Evolutionary conservation across 2,113 vertebrate genomes (phyloP).

Genomic region (Macrotus californicus): DNA sequence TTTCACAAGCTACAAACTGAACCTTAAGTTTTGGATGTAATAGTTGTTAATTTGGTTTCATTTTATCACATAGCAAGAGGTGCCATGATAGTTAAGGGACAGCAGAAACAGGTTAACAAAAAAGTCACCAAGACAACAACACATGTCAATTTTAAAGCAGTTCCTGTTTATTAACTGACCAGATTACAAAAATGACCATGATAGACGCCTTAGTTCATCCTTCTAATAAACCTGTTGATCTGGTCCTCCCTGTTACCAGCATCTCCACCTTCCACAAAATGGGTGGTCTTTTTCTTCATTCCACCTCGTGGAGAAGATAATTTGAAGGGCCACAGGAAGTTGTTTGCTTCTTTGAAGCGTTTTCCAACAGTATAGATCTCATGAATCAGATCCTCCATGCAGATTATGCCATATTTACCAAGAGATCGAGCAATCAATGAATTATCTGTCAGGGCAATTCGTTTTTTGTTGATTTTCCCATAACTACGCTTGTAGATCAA

Average conservation of each 20-base stretch:
- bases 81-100: neutral
- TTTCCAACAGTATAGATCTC: constrained; percentile 98
- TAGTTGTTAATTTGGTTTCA: neutral
- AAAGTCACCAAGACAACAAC: constrained; percentile 23
- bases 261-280: constrained; percentile 98
- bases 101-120: neutral
- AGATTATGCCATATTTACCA: constrained; percentile 91
- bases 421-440: constrained; percentile 88
- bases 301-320: constrained; percentile 94
- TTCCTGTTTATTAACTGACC: constrained; percentile 75
- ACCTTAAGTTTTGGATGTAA: neutral
- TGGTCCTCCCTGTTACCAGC: constrained; percentile 98
- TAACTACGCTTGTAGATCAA: constrained; percentile 97
- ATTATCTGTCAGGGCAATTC: constrained; percentile 96
- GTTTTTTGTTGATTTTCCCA: constrained; percentile 94
- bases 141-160: constrained; percentile 21
- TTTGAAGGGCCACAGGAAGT: constrained; percentile 98
- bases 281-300: constrained; percentile 99
- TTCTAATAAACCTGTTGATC: constrained; percentile 96
- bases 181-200: constrained; percentile 68
- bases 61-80: neutral
- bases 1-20: neutral
- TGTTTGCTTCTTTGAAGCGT: constrained; percentile 96
- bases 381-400: constrained; percentile 96
- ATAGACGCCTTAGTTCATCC: constrained; percentile 91